Evolutionary conservation across 2,888 invertebrate genomes (phyloP), one percentile per base, ranked within the genome.

Genomic region (Entomobrya multifasciata): DNA sequence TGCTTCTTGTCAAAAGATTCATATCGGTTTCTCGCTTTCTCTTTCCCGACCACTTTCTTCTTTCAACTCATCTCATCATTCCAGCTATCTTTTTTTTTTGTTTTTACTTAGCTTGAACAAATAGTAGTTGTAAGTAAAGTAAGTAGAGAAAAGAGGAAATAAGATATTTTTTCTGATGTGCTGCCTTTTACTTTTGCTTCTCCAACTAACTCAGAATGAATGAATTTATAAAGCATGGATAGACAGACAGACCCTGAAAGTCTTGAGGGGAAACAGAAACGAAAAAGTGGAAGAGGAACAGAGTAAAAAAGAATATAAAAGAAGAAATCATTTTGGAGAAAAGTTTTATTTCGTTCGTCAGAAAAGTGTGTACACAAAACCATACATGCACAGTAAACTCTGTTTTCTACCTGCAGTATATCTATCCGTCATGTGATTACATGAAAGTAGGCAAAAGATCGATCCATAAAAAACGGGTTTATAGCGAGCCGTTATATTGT

Each of bases 51-150:
- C 10, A 36, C 41, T 57, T 44, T 10, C 22, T 77, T 22, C 17
- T 36, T 25, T 47, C 49, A 47, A 25, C 65, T 65, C 65, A 65
- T 65, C 65, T 65, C 65, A 30, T 11, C 17, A n/a, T 0, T 36
- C 5, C 15, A 65, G 8, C 15, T 3, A 36, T 4, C 65, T 36
- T n/a, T 17, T 17, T 65, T 65, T 80, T 82, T 74, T 60, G 65
- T 82, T 72, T 82, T 74, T 74, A 74, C 62, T 82, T 82, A 74
- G 2, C 17, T 36, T 70, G 74, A 82, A 52, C 82, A 82, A 82
- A 82, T 74, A 82, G n/a, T n/a, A n/a, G n/a, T 62, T 22, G 20
- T 47, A 41, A 44, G 57, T 22, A 67, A 65, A 49, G 13, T 10
- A 41, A 41, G n/a, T n/a, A 67, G 13, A 27, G 25, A 52, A 80